Evolutionary conservation across 2,888 invertebrate genomes (phyloP).

Genomic region (Chrysotoxum bicinctum): DNA sequence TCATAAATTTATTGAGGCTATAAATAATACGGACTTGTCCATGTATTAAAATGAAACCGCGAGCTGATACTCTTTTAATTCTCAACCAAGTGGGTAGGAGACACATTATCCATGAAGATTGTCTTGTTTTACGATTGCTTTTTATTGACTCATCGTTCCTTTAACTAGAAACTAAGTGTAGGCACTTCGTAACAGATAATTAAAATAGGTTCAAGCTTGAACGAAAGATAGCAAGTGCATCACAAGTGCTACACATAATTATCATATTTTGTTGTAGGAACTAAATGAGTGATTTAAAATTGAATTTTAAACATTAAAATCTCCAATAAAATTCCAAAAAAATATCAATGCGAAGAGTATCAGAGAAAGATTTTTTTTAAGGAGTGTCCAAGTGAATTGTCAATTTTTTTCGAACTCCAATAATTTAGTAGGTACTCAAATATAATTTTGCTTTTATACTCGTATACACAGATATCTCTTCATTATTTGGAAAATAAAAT

Average conservation of each 20-base stretch:
- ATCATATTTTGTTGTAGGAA: not conserved
- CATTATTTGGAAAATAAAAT: not conserved
- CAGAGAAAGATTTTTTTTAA: too few species aligned
- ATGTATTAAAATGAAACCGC: not conserved
- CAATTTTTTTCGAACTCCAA: not conserved
- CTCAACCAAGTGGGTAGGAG: not conserved
- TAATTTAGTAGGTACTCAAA: not conserved
- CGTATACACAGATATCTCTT: too few species aligned
- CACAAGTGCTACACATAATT: slow-evolving; percentile 28
- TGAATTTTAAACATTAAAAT: not conserved
- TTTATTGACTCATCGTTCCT: slow-evolving; percentile 1
- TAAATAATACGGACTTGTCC: not conserved
- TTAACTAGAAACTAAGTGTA: not conserved
- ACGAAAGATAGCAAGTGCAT: slow-evolving; percentile 18
- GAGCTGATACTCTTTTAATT: not conserved
- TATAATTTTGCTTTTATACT: not conserved
- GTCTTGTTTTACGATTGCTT: slow-evolving; percentile 3
- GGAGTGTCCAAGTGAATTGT: not conserved
- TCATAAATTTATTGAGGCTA: rapidly evolving
- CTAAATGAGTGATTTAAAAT: not conserved
- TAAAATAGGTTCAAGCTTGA: not conserved
- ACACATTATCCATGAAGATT: slow-evolving; percentile 5
- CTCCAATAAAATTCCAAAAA: too few species aligned
- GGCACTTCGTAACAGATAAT: slow-evolving; percentile 19
- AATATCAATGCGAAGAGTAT: too few species aligned